Evolutionary conservation across 2,888 invertebrate genomes (phyloP), one percentile per base, ranked within the genome.

Genomic region (Metacarcinus magister): DNA sequence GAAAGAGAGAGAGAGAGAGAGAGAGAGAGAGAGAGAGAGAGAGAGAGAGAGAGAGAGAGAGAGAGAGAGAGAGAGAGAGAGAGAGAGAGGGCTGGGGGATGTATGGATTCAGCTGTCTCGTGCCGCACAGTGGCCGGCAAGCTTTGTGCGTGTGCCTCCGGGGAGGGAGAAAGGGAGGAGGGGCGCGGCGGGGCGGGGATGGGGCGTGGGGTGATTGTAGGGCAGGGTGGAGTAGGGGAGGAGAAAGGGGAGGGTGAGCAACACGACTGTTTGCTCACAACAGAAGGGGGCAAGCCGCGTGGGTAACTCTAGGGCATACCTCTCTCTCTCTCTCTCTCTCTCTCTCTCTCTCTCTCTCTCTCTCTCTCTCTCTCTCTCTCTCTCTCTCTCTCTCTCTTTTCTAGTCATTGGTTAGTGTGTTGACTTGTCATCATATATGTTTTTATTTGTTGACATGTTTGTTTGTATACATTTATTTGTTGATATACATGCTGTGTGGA

Each of bases 51-150:
- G 60, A 60, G 60, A 60, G 60, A 60, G 60, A 60, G 60, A 60
- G 60, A 75, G 32, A 82, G 82, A 82, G 82, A 82, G 82, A 82
- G 82, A 82, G 82, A 82, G 82, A 32, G 82, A 32, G 82, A 32
- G 82, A 32, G 82, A 32, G 82, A 32, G 32, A 10, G 82, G 4
- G 28, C 0, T 0, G 13, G 28, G 32, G 82, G 82, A 82, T 82
- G 82, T 82, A 82, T 82, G 82, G 82, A 82, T 82, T 82, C 82
- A 82, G 82, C 82, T 82, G 82, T 82, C 82, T 82, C 82, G 82
- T 82, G 82, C 32, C 32, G 82, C 82, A 82, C 82, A 32, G 3
- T 82, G 82, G 28, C 82, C 82, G 82, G 32, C 32, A 32, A 28
- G 82, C 82, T 82, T 82, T 82, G 82, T 82, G 32, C 4, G 28